Conservation (phyloP, 2,888 invertebrate genomes). For the Malthinus seriepunctatus region DNA sequence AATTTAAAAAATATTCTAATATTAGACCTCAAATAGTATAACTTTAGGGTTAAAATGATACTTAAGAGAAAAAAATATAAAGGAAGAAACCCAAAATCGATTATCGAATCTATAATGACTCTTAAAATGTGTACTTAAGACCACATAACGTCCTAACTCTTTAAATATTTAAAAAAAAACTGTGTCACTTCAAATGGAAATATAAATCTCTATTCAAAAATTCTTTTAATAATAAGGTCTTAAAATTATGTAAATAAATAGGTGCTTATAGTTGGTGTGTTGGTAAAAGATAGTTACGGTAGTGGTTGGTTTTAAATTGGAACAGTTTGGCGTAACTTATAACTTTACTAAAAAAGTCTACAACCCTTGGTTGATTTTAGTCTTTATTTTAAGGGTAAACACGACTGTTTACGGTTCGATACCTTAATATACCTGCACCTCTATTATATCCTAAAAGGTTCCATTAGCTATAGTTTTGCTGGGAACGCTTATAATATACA, state of each 20-base stretch:
- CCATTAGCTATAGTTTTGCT: conserved; percentile 30
- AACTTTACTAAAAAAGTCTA: too few relatives aligned
- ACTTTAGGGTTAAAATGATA: too few relatives aligned
- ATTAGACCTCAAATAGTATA: too few relatives aligned
- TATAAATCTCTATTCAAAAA: conserved; percentile 18
- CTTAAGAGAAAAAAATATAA: neutral
- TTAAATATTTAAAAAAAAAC: conserved; percentile 25
- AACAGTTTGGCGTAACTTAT: too few relatives aligned
- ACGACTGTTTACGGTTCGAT: conserved; percentile 25
- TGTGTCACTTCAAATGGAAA: conserved; percentile 24
- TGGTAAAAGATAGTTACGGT: neutral
- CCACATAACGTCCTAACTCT: conserved; percentile 24
- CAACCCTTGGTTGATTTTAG: conserved; percentile 11
- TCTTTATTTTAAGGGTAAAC: conserved; percentile 22
- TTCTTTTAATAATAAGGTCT: conserved; percentile 3
- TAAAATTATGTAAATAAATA: conserved; percentile 24
- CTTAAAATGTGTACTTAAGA: conserved; percentile 29
- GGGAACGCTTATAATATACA: conserved; percentile 24
- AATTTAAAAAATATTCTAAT: too few relatives aligned
- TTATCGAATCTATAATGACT: conserved; percentile 24
- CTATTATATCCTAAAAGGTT: conserved; percentile 29
- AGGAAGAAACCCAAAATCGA: conserved; percentile 15
- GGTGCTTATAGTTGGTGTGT: conserved; percentile 1
- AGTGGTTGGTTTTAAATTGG: neutral
- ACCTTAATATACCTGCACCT: conserved; percentile 25